Conservation (phyloP, 2,888 invertebrate species). For the Thumatha senex region DNA sequence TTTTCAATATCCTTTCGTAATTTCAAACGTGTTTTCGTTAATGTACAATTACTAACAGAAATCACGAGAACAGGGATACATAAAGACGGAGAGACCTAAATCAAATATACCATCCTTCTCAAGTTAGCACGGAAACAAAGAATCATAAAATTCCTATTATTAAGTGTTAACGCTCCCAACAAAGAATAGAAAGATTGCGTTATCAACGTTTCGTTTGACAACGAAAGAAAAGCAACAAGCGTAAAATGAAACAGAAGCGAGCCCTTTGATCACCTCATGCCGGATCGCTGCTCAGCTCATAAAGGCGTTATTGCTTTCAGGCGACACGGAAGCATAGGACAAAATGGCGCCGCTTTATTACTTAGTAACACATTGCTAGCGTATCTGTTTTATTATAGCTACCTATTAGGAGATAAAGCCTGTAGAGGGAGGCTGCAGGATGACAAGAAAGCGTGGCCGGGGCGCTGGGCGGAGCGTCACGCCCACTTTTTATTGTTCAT, state of each 20-base stretch:
- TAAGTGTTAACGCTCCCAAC: slow-evolving; percentile 5
- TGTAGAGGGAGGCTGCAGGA: slow-evolving; percentile 63
- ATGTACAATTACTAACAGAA: too few relatives aligned
- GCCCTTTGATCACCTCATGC: slow-evolving; percentile 76
- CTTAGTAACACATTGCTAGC: slow-evolving; percentile 80
- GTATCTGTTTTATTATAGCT: slow-evolving; percentile 79
- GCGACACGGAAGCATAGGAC: slow-evolving; percentile 70
- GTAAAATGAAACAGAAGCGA: slow-evolving; percentile 69
- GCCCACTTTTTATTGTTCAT: slow-evolving; percentile 74
- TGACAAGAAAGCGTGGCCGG: slow-evolving; percentile 61
- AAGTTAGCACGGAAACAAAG: neutral
- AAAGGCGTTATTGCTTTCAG: slow-evolving; percentile 72
- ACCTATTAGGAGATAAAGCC: slow-evolving; percentile 76
- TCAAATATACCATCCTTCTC: too few relatives aligned
- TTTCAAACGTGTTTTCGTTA: too few relatives aligned
- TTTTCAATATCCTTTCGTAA: too few relatives aligned
- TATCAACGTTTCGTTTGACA: slow-evolving; percentile 70
- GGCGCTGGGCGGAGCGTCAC: slow-evolving; percentile 77
- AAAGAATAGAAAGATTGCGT: slow-evolving; percentile 62
- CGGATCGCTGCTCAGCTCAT: slow-evolving; percentile 70
- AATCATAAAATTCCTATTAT: neutral
- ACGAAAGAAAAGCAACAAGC: slow-evolving; percentile 68
- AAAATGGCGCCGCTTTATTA: slow-evolving; percentile 83
- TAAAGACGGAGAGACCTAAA: too few relatives aligned
- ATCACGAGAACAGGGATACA: too few relatives aligned